These are phyloP conservation scores for Poecilia gillii DNA, from an alignment of 2,797 vertebrate species.

Conservation along the genomic window DNA sequence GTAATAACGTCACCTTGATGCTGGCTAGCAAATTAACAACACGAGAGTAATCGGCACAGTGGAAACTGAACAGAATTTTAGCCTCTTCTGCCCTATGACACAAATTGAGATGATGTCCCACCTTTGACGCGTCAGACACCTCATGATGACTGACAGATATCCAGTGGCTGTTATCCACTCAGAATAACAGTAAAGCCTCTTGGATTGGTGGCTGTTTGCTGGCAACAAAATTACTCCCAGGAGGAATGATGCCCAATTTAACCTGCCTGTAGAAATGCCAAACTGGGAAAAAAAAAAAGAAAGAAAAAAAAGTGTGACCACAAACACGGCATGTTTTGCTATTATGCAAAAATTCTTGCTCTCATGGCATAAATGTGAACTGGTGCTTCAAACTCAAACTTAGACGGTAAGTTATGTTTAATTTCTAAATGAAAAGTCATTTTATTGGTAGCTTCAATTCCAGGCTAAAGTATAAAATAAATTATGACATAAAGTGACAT, in stretches of 20 bases:
- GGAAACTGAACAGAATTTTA: not conserved
- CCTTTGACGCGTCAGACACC: not conserved
- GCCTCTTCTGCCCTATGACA: not conserved
- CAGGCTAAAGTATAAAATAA: not conserved
- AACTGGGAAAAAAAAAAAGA: not conserved
- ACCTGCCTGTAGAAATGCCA: not conserved
- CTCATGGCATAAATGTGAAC: not conserved
- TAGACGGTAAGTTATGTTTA: not conserved
- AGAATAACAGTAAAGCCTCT: not conserved
- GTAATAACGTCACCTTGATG: not conserved
- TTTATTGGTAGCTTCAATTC: not conserved
- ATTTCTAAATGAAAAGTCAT: not conserved
- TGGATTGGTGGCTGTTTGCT: not conserved
- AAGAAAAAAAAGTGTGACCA: not conserved
- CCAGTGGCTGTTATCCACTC: not conserved
- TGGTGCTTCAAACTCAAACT: not conserved
- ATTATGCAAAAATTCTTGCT: not conserved
- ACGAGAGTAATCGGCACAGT: not conserved
- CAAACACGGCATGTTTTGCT: not conserved
- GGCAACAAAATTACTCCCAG: not conserved
- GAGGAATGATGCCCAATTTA: not conserved
- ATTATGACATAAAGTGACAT: not conserved
- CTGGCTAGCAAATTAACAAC: not conserved
- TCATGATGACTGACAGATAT: not conserved
- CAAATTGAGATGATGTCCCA: not conserved